Evolutionary conservation across 2,797 vertebrate genomes (phyloP).

Genomic region (Taeniopygia guttata): DNA sequence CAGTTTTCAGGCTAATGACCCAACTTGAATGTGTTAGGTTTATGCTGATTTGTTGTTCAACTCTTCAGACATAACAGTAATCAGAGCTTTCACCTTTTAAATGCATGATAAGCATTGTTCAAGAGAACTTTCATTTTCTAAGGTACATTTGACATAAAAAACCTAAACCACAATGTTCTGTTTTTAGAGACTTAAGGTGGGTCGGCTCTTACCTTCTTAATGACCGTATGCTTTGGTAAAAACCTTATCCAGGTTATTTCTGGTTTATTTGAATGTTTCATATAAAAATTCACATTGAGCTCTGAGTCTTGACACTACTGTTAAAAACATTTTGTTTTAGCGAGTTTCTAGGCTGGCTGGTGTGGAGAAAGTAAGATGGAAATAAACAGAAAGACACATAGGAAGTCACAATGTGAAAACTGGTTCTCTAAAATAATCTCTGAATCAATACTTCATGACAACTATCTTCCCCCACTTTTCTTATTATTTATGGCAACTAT

Average conservation of each 20-base stretch:
- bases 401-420: neutral
- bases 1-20: neutral
- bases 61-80: neutral
- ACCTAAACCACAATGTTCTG: neutral
- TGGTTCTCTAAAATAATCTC: neutral
- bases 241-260: neutral
- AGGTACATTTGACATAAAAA: neutral
- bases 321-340: neutral
- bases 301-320: neutral
- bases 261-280: neutral
- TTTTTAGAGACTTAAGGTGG: neutral
- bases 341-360: neutral
- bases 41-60: neutral
- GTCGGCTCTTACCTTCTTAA: neutral
- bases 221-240: neutral
- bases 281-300: conserved; percentile 1
- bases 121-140: neutral
- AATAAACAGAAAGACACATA: neutral
- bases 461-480: neutral
- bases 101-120: neutral
- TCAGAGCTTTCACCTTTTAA: neutral
- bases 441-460: neutral
- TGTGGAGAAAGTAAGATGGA: neutral
- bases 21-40: neutral
- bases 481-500: neutral